Conservation (phyloP, 1,140 invertebrate species). For the Zaprionus inermis region DNA sequence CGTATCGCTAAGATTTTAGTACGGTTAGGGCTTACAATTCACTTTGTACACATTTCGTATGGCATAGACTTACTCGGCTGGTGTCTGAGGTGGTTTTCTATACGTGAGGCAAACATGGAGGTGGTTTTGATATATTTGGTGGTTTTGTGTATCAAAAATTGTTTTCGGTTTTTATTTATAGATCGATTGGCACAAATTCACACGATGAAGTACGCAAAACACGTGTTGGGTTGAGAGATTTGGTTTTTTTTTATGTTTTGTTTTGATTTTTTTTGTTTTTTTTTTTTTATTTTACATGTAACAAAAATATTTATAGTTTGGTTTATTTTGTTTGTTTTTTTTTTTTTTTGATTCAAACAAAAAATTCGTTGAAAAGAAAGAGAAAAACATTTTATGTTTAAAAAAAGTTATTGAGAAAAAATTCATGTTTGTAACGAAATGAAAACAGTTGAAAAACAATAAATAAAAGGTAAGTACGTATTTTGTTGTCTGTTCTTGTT, state of each 20-base stretch:
- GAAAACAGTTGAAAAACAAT: constrained; percentile 67
- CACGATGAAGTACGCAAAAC: constrained; percentile 55
- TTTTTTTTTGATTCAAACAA: constrained; percentile 68
- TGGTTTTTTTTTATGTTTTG: constrained; percentile 41
- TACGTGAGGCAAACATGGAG: constrained; percentile 84
- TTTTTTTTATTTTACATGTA: constrained; percentile 47
- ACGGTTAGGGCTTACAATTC: constrained; percentile 59
- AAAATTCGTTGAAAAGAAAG: constrained; percentile 76
- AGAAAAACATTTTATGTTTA: constrained; percentile 78
- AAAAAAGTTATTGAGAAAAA: constrained; percentile 70
- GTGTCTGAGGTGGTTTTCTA: constrained; percentile 84
- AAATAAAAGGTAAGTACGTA: constrained; percentile 74
- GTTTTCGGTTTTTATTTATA: constrained; percentile 49
- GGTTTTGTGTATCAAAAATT: constrained; percentile 80
- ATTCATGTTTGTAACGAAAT: constrained; percentile 68
- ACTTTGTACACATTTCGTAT: constrained; percentile 63
- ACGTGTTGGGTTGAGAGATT: constrained; percentile 51
- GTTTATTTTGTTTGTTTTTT: constrained; percentile 29
- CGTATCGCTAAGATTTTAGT: constrained; percentile 70
- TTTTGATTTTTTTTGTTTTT: constrained; percentile 33
- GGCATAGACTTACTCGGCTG: constrained; percentile 83
- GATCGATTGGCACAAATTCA: constrained; percentile 44
- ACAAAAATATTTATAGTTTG: constrained; percentile 49
- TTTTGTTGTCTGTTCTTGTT: constrained; percentile 73
- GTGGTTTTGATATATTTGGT: constrained; percentile 74